These are phyloP conservation scores for Euzophera pinguis DNA, from an alignment of 2,888 invertebrate genomes.

Conservation along the genomic window DNA sequence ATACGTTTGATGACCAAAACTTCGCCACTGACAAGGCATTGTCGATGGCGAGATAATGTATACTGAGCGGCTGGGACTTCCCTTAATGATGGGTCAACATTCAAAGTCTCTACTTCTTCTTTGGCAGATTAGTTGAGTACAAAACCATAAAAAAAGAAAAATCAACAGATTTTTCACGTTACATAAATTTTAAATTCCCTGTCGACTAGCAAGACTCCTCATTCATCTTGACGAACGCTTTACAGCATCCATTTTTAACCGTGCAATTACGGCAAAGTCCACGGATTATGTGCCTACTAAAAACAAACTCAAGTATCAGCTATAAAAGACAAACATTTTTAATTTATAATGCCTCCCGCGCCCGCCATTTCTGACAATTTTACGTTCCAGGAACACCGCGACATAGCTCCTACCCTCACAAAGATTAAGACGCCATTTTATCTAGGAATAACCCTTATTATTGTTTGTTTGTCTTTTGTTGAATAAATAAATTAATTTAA, in stretches of 20 bases:
- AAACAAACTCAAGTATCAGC: slow-evolving; percentile 16
- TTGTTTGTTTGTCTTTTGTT: no score
- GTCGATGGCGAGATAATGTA: no score
- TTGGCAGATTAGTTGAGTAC: no score
- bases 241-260: slow-evolving; percentile 16
- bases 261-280: slow-evolving; percentile 11
- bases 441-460: not conserved
- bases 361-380: slow-evolving; percentile 29
- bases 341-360: slow-evolving; percentile 29
- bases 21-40: no score
- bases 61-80: no score
- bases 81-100: no score
- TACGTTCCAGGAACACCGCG: slow-evolving; percentile 23
- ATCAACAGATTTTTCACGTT: not conserved
- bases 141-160: not conserved
- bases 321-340: slow-evolving; percentile 28
- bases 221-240: slow-evolving; percentile 5
- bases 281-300: slow-evolving; percentile 10
- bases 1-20: no score
- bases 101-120: no score
- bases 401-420: not conserved
- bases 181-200: not conserved
- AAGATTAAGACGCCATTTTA: not conserved
- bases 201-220: not conserved
- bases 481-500: no score